These are phyloP conservation scores for Pseudomugil tenellus DNA, from an alignment of 2,797 vertebrate species.

Conservation along the genomic window DNA sequence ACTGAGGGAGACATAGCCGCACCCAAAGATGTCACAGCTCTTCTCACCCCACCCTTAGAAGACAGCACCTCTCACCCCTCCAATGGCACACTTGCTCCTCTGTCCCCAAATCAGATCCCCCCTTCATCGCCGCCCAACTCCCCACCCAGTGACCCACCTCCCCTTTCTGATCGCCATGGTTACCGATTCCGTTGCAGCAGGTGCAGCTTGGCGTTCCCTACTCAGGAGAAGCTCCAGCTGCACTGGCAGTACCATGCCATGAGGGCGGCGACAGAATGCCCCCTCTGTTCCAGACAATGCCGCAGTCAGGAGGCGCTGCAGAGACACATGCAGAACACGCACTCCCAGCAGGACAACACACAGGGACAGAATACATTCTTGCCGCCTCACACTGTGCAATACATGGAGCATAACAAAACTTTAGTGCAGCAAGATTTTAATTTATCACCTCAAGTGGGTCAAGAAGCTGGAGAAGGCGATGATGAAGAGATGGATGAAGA, in stretches of 20 bases:
- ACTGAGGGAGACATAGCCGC: conserved; percentile 83
- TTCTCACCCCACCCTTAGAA: conserved; percentile 87
- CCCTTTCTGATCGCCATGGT: conserved; percentile 93
- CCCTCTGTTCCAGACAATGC: conserved; percentile 97
- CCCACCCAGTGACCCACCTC: conserved; percentile 88
- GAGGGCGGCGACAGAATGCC: conserved; percentile 97
- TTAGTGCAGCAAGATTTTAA: conserved; percentile 70
- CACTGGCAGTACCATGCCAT: conserved; percentile 99
- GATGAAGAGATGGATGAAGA: conserved; percentile 74
- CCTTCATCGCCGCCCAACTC: conserved; percentile 88
- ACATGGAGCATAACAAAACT: conserved; percentile 60
- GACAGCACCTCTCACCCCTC: conserved; percentile 90
- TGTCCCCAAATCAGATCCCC: conserved; percentile 91
- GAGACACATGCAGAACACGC: conserved; percentile 97
- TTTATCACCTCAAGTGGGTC: conserved; percentile 73
- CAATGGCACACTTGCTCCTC: conserved; percentile 93
- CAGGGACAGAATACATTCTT: conserved; percentile 77
- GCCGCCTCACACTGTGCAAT: conserved; percentile 52
- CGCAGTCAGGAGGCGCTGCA: conserved; percentile 96
- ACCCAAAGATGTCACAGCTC: conserved; percentile 85
- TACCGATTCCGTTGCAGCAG: conserved; percentile 99
- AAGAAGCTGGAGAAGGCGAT: conserved; percentile 76
- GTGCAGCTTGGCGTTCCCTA: conserved; percentile 98
- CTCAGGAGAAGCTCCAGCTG: conserved; percentile 95
- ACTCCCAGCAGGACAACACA: conserved; percentile 90